Evolutionary conservation across 2,113 vertebrate genomes (phyloP).

Genomic region (Odocoileus hemionus): DNA sequence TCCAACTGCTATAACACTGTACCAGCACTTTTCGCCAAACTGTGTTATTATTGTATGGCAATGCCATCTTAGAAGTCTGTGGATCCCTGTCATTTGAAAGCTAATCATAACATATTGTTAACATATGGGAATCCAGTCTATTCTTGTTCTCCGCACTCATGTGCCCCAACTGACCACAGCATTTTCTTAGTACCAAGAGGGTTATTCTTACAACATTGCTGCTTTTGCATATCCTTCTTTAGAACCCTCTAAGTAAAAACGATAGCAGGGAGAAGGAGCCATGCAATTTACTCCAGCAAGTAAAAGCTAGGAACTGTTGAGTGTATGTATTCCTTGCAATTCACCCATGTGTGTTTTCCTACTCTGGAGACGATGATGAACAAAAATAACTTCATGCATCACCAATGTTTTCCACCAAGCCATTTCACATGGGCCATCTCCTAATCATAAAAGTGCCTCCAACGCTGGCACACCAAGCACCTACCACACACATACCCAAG

Average conservation of each 20-base stretch:
- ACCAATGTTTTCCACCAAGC: not conserved
- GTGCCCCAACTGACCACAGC: not conserved
- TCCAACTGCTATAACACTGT: not conserved
- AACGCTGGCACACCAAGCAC: not conserved
- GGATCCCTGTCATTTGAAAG: constrained; percentile 26
- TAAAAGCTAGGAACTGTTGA: not conserved
- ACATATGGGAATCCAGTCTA: not conserved
- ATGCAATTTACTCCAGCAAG: not conserved
- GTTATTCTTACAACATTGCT: not conserved
- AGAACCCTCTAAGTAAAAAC: not conserved
- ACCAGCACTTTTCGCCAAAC: not conserved
- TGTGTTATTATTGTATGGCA: not conserved
- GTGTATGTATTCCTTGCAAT: not conserved
- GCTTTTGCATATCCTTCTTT: constrained; percentile 2
- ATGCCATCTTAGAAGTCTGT: not conserved
- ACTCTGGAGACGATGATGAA: not conserved
- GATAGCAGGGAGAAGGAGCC: not conserved
- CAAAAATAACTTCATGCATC: not conserved
- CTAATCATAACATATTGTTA: constrained; percentile 6
- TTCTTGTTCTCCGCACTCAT: not conserved
- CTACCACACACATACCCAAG: not conserved
- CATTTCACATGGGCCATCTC: not conserved
- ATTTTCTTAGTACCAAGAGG: not conserved
- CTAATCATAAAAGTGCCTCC: not conserved
- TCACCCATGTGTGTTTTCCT: not conserved